Base-by-base conservation (phyloP, 2,797 vertebrate genomes). In the Gila robusta region DNA sequence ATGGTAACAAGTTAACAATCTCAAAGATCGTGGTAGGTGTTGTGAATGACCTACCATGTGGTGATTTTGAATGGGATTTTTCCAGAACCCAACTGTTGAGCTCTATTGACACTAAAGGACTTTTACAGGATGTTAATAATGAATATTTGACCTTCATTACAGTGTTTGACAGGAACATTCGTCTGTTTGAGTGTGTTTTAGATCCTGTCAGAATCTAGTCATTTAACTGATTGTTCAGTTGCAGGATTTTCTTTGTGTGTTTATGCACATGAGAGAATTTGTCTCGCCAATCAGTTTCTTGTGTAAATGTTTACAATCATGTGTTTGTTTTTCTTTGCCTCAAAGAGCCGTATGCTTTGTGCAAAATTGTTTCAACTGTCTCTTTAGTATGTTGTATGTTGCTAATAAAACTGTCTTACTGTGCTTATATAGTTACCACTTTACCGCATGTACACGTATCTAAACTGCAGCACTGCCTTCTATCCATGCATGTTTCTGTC, bases 401-500 rank as follows among this genome's bases (percentile, higher is more conserved):
- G 64, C 72, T 32, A 32, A 59, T 85, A 78, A 54, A 70, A 52
- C 70, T 14, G 49, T 73, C 32, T 41, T 21, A 44, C 66, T 47
- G 26, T 59, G 76, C 19, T 78, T 59, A 1, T 23, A 39, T 10
- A 69, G 66, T 70, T 28, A 56, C 35, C 54, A 66, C 28, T 70
- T 70, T 59, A 87, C n/a, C 56, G 82, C 79, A 76, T 81, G 32
- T 59, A 59, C 82, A 82, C 54, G 21, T 47, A 54, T 86, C 28
- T 80, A 41, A 81, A 85, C 49, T 69, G 44, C 37, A 62, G 44
- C 28, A n/a, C 84, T 86, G 74, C 84, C 39, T n/a, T 77, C 81
- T 85, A 41, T 35, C 41, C 32, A 56, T 83, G 87, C 86, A 86
- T 87, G 87, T 82, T 44, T 56, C 70, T 62, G 44, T 84, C 71